Evolutionary conservation across 2,113 vertebrate species (phyloP).

Genomic region (Oreochromis tanganicae): DNA sequence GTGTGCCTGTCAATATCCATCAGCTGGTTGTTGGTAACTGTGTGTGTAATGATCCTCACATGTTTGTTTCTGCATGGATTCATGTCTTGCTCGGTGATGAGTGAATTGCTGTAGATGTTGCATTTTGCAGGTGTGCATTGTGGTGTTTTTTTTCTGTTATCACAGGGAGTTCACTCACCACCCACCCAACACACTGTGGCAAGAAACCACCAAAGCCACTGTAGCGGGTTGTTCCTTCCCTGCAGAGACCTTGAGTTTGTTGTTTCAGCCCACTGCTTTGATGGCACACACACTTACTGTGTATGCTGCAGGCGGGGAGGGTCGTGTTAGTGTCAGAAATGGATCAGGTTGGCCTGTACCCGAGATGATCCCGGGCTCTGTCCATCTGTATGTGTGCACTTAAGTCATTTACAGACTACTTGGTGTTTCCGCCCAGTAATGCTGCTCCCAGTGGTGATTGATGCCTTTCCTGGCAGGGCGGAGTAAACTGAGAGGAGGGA

Average conservation of each 20-base stretch:
- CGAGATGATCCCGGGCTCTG: not conserved
- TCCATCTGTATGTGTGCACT: not conserved
- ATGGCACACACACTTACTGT: not conserved
- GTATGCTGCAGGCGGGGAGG: not conserved
- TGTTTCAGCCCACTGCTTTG: not conserved
- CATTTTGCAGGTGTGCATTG: not conserved
- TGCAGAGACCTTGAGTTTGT: constrained; percentile 31
- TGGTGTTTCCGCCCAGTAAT: constrained; percentile 16
- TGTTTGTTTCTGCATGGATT: not conserved
- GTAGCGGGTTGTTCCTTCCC: not conserved
- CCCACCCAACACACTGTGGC: not conserved
- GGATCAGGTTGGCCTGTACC: not conserved
- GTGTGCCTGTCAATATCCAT: not conserved
- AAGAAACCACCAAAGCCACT: not conserved
- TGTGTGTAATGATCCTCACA: not conserved
- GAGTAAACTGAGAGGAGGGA: not conserved
- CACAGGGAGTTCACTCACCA: constrained; percentile 7
- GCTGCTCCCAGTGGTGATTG: constrained; percentile 25
- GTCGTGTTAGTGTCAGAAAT: not conserved
- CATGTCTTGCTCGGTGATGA: not conserved
- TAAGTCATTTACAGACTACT: not conserved
- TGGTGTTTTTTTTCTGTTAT: not conserved
- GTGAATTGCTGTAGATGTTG: not conserved
- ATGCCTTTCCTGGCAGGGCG: constrained; percentile 14
- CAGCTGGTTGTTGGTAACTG: not conserved